Evolutionary conservation across 2,888 invertebrate genomes (phyloP).

Genomic region (Tridacna gigas): DNA sequence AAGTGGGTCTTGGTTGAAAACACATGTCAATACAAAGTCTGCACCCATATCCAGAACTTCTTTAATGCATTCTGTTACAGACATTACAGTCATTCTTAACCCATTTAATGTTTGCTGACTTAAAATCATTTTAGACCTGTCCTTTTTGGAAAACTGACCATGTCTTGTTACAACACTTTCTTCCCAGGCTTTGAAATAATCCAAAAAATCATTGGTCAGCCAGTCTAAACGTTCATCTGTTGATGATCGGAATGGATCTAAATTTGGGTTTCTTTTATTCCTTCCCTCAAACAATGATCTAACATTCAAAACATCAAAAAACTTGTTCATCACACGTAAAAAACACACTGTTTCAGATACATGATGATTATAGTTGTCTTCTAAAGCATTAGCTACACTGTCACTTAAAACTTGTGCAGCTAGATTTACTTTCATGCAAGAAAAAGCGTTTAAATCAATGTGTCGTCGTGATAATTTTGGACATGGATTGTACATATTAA

Average conservation of each 20-base stretch:
- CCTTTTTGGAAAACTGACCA: neutral
- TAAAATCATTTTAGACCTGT: no score
- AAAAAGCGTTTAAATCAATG: constrained; percentile 28
- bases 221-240: constrained; percentile 39
- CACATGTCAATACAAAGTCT: no score
- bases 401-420: constrained; percentile 43
- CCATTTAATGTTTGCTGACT: no score
- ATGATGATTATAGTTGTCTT: constrained; percentile 16
- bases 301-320: constrained; percentile 55
- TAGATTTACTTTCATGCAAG: constrained; percentile 44
- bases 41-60: no score
- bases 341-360: constrained; percentile 44
- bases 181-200: no score
- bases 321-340: constrained; percentile 47
- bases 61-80: no score
- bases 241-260: constrained; percentile 8
- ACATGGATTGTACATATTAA: constrained; percentile 21
- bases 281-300: constrained; percentile 30
- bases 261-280: constrained; percentile 31
- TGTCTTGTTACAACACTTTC: constrained; percentile 16
- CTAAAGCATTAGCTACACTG: constrained; percentile 40
- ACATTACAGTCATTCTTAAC: no score
- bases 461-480: constrained; percentile 7
- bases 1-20: no score
- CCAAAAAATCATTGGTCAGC: no score